These are phyloP conservation scores for Lepeophtheirus salmonis DNA, from an alignment of 1,140 invertebrate genomes.

Conservation along the genomic window DNA sequence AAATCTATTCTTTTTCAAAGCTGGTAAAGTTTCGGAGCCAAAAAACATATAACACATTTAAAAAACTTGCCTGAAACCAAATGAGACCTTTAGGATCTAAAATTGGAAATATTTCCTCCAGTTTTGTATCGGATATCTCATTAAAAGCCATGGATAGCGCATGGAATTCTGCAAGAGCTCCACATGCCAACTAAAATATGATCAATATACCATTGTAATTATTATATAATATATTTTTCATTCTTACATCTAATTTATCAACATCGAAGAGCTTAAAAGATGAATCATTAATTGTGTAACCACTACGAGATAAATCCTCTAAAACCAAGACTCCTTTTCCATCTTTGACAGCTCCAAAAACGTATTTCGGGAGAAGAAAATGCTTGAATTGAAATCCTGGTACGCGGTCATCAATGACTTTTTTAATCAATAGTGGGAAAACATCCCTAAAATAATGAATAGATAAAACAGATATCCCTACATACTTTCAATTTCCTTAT, in stretches of 20 bases:
- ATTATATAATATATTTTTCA: neutral
- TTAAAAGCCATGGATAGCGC: neutral
- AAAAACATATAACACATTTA: too few species aligned
- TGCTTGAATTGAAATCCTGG: neutral
- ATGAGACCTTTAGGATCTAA: neutral
- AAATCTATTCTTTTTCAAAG: too few species aligned
- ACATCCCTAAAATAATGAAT: neutral
- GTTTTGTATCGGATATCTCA: neutral
- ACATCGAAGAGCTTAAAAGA: neutral
- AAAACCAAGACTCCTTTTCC: neutral
- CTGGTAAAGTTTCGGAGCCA: too few species aligned
- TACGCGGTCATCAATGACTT: neutral
- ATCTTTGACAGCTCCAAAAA: neutral
- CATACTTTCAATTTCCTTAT: too few species aligned
- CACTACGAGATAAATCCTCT: neutral
- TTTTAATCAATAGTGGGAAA: neutral
- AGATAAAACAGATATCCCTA: too few species aligned
- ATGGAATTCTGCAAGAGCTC: neutral
- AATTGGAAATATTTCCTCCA: neutral
- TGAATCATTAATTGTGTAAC: neutral
- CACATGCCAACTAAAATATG: neutral
- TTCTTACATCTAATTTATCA: neutral
- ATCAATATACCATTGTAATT: neutral
- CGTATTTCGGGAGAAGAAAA: neutral
- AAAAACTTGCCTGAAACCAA: neutral